phyloP scores from a whole-genome alignment of 2,113 vertebrate genomes.

The Tragelaphus imberbis region DNA sequence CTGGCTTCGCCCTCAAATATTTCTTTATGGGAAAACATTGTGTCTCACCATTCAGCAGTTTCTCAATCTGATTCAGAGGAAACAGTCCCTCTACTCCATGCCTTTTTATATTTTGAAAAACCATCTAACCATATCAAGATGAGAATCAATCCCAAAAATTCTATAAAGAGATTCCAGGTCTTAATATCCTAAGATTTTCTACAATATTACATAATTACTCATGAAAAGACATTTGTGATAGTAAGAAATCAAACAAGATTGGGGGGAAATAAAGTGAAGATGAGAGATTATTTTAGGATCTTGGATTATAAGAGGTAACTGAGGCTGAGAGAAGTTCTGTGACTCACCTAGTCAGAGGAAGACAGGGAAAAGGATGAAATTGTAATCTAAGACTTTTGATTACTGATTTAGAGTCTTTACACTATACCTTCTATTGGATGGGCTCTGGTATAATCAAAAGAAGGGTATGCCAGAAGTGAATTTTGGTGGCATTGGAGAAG shows the following conservation, averaged over 20 bases:
- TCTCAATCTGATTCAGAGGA: not conserved
- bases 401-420: not conserved
- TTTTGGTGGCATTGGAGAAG: not conserved
- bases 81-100: not conserved
- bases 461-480: not conserved
- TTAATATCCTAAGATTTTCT: constrained; percentile 3
- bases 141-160: not conserved
- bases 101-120: not conserved
- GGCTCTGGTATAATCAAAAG: not conserved
- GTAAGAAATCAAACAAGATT: not conserved
- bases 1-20: not conserved
- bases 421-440: not conserved
- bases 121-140: not conserved
- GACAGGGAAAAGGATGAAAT: not conserved
- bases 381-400: not conserved
- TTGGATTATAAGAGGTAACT: not conserved
- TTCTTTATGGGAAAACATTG: not conserved
- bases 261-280: not conserved
- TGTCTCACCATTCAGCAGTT: not conserved
- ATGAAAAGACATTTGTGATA: constrained; percentile 8
- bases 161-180: not conserved
- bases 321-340: not conserved
- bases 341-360: not conserved
- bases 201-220: not conserved
- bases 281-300: not conserved